Percentiles rank a stretch among this genome's conserved stretches.
Conservation (phyloP, 2,797 vertebrate genomes). For the Hyperoplus immaculatus region DNA sequence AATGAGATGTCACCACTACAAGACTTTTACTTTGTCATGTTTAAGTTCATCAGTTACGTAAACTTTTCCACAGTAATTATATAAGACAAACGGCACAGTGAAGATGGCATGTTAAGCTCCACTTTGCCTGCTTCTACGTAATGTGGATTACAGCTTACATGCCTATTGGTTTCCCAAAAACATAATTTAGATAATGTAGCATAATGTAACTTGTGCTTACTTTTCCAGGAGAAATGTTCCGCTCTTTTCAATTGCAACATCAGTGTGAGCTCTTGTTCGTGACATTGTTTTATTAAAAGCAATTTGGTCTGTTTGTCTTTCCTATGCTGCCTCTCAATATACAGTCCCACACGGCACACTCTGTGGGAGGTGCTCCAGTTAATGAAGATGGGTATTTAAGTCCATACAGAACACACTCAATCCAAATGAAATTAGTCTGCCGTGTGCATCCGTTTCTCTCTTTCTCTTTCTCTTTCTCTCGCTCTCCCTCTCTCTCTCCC, state of each 20-base stretch:
- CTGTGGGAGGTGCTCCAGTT: neutral
- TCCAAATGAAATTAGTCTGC: neutral
- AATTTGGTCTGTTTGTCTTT: neutral
- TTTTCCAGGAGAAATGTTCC: neutral
- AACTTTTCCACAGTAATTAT: neutral
- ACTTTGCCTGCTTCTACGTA: neutral
- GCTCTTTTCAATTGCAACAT: neutral
- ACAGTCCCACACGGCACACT: neutral
- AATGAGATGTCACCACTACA: neutral
- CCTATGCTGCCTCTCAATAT: neutral
- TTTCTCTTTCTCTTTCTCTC: neutral
- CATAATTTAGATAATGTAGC: neutral
- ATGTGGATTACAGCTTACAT: neutral
- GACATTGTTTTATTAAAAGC: slow-evolving; percentile 4
- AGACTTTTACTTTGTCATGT: neutral
- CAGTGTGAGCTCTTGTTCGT: neutral
- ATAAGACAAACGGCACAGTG: neutral
- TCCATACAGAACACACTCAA: neutral
- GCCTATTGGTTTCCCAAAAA: too few relatives aligned
- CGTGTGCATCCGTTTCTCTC: neutral
- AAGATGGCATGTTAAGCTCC: neutral
- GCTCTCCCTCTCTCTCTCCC: neutral
- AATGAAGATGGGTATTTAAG: neutral
- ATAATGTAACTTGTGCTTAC: neutral
- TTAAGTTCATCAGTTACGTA: neutral